Conservation (phyloP, 2,888 invertebrate genomes). For the Agrochola macilenta region DNA sequence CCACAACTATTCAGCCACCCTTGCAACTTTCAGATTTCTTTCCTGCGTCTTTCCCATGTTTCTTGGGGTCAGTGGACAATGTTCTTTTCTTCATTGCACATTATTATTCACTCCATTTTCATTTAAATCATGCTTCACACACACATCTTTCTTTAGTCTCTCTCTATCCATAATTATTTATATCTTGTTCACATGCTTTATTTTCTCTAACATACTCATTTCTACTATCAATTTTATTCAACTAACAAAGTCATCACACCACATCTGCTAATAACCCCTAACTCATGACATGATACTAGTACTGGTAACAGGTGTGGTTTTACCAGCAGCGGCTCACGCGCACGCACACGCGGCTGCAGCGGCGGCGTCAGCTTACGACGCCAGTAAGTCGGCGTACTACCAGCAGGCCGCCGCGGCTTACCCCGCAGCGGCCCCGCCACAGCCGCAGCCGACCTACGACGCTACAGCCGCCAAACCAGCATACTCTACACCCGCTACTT, state of each 20-base stretch:
- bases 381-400: constrained; percentile 96
- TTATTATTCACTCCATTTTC: background rate
- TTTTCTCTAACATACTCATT: background rate
- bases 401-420: constrained; percentile 94
- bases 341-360: constrained; percentile 89
- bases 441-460: constrained; percentile 91
- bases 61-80: background rate
- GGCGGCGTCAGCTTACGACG: constrained; percentile 93
- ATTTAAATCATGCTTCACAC: background rate
- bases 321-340: constrained; percentile 84
- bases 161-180: background rate
- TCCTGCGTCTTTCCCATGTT: background rate
- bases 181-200: background rate
- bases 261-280: background rate
- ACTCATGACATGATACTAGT: constrained; percentile 44
- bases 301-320: constrained; percentile 59
- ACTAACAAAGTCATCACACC: background rate
- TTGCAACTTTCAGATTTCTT: background rate
- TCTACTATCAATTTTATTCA: background rate
- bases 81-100: background rate
- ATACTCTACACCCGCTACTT: constrained; percentile 93
- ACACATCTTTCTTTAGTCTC: background rate
- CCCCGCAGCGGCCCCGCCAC: constrained; percentile 91
- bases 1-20: background rate
- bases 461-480: constrained; percentile 92